These are phyloP conservation scores for Sinohyriopsis cumingii DNA, from an alignment of 2,888 invertebrate species.

Conservation along the genomic window DNA sequence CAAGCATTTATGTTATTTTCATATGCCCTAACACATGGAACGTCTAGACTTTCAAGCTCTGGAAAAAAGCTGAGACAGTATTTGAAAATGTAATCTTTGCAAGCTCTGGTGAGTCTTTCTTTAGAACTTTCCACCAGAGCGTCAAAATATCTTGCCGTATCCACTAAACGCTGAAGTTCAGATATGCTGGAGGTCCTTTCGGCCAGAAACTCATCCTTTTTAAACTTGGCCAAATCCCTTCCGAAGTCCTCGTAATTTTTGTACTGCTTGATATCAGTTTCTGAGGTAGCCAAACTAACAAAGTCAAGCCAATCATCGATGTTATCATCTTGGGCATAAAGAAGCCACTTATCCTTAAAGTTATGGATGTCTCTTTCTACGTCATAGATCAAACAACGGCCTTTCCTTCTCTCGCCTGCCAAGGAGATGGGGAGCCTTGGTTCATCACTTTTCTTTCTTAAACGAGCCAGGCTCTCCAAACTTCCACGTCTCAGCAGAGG, in stretches of 20 bases:
- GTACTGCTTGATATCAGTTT: slow-evolving; percentile 19
- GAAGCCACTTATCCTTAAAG: slow-evolving; percentile 46
- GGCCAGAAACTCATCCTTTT: slow-evolving; percentile 26
- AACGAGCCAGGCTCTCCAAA: too few relatives aligned
- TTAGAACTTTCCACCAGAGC: slow-evolving; percentile 19
- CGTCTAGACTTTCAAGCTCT: slow-evolving; percentile 46
- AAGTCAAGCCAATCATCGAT: slow-evolving; percentile 39
- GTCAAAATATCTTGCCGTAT: slow-evolving; percentile 34
- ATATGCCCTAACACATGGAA: slow-evolving; percentile 52
- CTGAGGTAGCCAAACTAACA: slow-evolving; percentile 24
- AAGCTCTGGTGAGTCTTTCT: slow-evolving; percentile 26
- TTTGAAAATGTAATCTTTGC: slow-evolving; percentile 35
- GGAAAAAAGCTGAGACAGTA: slow-evolving; percentile 61
- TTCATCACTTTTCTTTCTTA: slow-evolving; percentile 9
- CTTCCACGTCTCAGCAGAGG: too few relatives aligned
- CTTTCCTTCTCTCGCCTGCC: slow-evolving; percentile 56
- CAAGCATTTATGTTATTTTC: slow-evolving; percentile 59
- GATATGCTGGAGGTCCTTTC: slow-evolving; percentile 20
- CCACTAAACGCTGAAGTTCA: slow-evolving; percentile 31
- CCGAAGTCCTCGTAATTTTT: slow-evolving; percentile 27
- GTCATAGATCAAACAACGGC: slow-evolving; percentile 51
- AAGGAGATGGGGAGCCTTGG: slow-evolving; percentile 51
- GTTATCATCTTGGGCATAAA: slow-evolving; percentile 36
- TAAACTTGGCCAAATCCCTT: slow-evolving; percentile 24
- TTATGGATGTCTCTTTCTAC: slow-evolving; percentile 44